Evolutionary conservation across 2,797 vertebrate species (phyloP), one percentile per base, ranked within the genome.

Genomic region (Enoplosus armatus): DNA sequence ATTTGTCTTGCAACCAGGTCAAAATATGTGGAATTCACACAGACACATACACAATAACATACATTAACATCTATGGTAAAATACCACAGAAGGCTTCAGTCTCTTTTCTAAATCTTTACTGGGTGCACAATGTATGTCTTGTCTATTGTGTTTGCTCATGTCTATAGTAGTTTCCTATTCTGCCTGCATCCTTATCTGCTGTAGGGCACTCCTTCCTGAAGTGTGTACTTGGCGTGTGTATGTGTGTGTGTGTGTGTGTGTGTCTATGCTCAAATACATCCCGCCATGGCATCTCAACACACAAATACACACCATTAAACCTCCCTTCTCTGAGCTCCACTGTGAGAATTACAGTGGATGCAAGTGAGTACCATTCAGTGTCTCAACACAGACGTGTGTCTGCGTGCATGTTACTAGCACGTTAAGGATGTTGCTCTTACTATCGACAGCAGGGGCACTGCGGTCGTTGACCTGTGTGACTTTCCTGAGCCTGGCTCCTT

Each of bases 381-480:
- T 56, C 39, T 47, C 26, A 56, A 35, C 33, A 59, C 53, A 65
- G 6, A 7, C 1, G 6, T 1, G 14, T 58, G 11, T n/a, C 7
- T 6, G 20, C 63, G 20, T 35, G 12, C 24, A 59, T 29, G 4
- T 43, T 10, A 37, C 31, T 24, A 39, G 47, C 45, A 14, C 1
- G 8, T 24, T 43, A 10, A n/a, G 31, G 33, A 33, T 51, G 48
- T 55, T 27, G 4, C 22, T 94, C 97, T 97, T 89, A 99, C 98
- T 95, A 61, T 97, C 96, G 2, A 99, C 92, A 15, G 90, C 86
- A 0, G 98, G 98, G 20, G 95, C 94, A 0, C 98, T 99, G 64
- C 97, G 96, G 92, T 99, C 98, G 1, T 97, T 97, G 95, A 96
- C 94, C 80, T 97, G 96, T 0, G 95, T 85, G 85, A 98, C 97